phyloP scores from a whole-genome alignment of 2,888 invertebrate genomes.

The Rapana venosa region DNA sequence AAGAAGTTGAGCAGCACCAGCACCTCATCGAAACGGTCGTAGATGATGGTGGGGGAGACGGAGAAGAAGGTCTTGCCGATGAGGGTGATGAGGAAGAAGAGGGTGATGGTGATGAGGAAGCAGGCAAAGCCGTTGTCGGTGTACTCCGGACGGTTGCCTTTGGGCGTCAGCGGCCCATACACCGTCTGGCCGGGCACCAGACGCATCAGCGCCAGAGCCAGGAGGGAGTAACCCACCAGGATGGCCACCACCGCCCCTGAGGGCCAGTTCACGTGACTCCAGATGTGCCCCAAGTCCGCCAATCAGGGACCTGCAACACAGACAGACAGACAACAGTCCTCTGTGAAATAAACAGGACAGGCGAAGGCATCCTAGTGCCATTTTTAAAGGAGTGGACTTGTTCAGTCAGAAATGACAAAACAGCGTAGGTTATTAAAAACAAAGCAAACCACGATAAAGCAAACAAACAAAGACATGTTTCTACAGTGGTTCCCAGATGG shows the following conservation, averaged over 20 bases:
- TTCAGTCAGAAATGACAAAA: no score
- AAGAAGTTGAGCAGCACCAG: constrained; percentile 79
- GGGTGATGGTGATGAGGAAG: constrained; percentile 78
- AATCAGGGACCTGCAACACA: constrained; percentile 53
- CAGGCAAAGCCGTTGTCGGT: constrained; percentile 80
- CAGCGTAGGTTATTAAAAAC: no score
- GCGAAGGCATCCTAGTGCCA: no score
- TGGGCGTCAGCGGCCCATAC: constrained; percentile 80
- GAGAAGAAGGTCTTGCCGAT: constrained; percentile 69
- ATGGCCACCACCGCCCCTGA: constrained; percentile 63
- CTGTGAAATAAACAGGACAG: no score
- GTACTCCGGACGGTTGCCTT: constrained; percentile 79
- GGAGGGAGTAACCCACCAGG: constrained; percentile 72
- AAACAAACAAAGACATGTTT: no score
- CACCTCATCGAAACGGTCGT: constrained; percentile 80
- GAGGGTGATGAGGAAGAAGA: constrained; percentile 72
- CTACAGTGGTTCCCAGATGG: no score
- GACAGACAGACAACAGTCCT: no score
- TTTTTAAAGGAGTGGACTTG: no score
- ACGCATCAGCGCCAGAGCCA: constrained; percentile 79
- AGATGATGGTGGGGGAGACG: constrained; percentile 77
- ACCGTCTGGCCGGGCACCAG: constrained; percentile 78
- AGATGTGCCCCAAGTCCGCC: constrained; percentile 66
- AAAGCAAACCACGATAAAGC: no score
- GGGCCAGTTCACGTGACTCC: constrained; percentile 65